phyloP scores from a whole-genome alignment of 92 coral and sea anemone genomes.

The Phymanthus crucifer region DNA sequence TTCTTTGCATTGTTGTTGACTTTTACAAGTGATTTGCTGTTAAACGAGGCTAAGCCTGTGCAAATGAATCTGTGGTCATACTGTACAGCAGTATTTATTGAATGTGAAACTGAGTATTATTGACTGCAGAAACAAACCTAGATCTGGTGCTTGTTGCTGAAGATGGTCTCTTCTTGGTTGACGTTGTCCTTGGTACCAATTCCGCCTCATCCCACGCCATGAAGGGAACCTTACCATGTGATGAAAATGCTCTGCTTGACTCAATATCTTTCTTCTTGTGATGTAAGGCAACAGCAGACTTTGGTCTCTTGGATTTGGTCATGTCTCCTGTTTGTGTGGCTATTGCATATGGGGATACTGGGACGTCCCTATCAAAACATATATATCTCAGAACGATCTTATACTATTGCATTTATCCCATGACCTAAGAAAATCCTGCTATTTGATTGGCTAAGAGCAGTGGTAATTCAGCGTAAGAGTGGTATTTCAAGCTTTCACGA shows the following conservation, averaged over 20 bases:
- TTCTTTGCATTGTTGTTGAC: no score
- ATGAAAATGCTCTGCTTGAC: conserved; percentile 21
- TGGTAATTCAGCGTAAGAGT: no score
- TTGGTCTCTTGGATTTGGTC: conserved; percentile 54
- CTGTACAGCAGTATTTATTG: no score
- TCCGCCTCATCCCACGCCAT: conserved; percentile 62
- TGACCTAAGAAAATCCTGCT: no score
- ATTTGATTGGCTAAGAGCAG: no score
- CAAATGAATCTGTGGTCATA: no score
- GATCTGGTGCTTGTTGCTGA: conserved; percentile 76
- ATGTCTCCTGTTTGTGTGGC: conserved; percentile 42
- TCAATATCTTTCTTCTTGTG: conserved; percentile 37
- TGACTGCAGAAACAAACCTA: conserved; percentile 51
- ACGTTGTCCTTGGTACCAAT: conserved; percentile 9
- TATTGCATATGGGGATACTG: conserved; percentile 72
- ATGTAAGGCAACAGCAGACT: conserved; percentile 57
- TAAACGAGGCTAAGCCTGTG: background rate
- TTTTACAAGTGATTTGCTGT: no score
- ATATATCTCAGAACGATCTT: no score
- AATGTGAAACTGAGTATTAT: background rate
- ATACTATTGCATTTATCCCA: no score
- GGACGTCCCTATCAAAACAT: conserved; percentile 53
- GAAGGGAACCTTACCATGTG: conserved; percentile 22
- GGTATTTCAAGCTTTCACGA: no score
- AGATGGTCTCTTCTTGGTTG: conserved; percentile 55